Evolutionary conservation across 2,797 vertebrate genomes (phyloP), one percentile per base, ranked within the genome.

Genomic region (Channallabes apus): DNA sequence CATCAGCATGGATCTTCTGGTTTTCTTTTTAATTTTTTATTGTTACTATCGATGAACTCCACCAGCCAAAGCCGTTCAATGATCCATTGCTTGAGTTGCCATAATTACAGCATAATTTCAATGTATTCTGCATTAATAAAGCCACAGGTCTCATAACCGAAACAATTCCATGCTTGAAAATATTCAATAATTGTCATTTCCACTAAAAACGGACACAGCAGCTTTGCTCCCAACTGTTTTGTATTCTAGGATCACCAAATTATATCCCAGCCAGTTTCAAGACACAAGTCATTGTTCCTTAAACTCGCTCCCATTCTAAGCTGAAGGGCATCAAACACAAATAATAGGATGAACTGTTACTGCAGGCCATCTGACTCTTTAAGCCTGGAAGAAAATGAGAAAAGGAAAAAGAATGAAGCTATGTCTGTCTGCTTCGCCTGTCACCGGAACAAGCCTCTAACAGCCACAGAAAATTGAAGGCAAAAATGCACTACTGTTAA

Each of bases 121-220:
- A 58, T 62, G 84, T 64, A 51, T 80, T 62, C 61, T 59, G 35
- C 78, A 86, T 82, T 64, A 65, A 78, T 51, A 86, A 80, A 68
- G 11, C 62, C 78, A 68, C 76, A 71, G 46, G 38, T 85, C 64
- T 82, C 29, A 68, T 86, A 88, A 89, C 82, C 38, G 79, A 88
- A 90, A 89, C 84, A 85, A 87, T 86, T 85, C 86, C 58, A 76
- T 68, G 86, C 82, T 80, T 71, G 82, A 86, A 90, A 86, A 87
- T 88, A 56, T n/a, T n/a, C n/a, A n/a, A n/a, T n/a, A 84, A 90
- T 85, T 86, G 81, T 41, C 84, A 89, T 81, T 73, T 51, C 61
- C 68, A 41, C 75, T 87, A 84, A 90, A 87, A 86, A 82, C 86
- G 86, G 38, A 89, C 80, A 80, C 80, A 67, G 72, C 79, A 82